phyloP scores from a whole-genome alignment of 2,888 invertebrate genomes.

The Melinaea menophilus region DNA sequence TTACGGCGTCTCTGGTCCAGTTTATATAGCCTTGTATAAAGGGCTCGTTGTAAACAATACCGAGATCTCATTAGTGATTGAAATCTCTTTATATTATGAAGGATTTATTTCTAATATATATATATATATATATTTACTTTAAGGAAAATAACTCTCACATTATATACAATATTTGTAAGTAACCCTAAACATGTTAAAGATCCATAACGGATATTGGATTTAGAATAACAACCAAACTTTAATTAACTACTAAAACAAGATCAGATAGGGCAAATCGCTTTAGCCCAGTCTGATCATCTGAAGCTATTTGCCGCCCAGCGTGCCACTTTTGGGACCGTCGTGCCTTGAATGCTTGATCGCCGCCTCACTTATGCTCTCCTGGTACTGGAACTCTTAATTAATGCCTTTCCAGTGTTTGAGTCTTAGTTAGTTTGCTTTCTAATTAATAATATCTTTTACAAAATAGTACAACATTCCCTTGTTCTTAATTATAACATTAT shows the following conservation, averaged over 20 bases:
- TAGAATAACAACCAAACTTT: slow-evolving; percentile 10
- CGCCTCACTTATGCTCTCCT: slow-evolving; percentile 27
- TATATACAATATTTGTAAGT: too few relatives aligned
- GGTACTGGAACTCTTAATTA: slow-evolving; percentile 25
- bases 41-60: background rate
- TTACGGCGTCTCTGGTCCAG: slow-evolving; percentile 6
- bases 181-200: background rate
- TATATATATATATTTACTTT: too few relatives aligned
- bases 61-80: too few relatives aligned
- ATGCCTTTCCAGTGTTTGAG: background rate
- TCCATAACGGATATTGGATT: background rate
- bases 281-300: slow-evolving; percentile 16
- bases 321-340: slow-evolving; percentile 33
- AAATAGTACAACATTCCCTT: too few relatives aligned
- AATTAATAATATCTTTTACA: too few relatives aligned
- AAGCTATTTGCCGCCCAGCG: slow-evolving; percentile 19
- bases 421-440: slow-evolving; percentile 22
- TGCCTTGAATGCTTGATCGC: slow-evolving; percentile 34
- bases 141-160: too few relatives aligned
- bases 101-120: too few relatives aligned
- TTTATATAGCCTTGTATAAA: slow-evolving; percentile 9
- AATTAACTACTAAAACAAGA: slow-evolving; percentile 14
- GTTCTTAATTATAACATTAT: too few relatives aligned
- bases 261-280: slow-evolving; percentile 13
- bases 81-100: too few relatives aligned